Percentiles rank a stretch among this genome's conserved stretches.
phyloP scores from a whole-genome alignment of 1,140 invertebrate genomes.

The Cotesia glomerata region DNA sequence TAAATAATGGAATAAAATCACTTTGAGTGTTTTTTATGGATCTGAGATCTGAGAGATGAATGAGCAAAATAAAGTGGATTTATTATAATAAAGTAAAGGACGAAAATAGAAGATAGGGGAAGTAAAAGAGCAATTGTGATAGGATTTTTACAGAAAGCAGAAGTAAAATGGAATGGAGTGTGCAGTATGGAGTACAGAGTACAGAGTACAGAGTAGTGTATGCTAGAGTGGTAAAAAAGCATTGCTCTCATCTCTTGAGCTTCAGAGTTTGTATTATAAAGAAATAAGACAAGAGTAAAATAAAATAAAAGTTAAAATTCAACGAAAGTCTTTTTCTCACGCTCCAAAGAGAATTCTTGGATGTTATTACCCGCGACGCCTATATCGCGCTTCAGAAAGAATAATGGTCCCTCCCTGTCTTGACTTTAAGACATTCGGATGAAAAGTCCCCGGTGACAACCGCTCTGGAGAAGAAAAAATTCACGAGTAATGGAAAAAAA shows the following conservation, averaged over 20 bases:
- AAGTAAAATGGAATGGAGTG: too few relatives aligned
- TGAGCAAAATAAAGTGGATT: too few relatives aligned
- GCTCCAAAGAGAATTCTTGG: conserved; percentile 39
- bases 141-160: conserved; percentile 6
- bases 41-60: too few relatives aligned
- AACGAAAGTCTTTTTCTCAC: conserved; percentile 9
- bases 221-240: too few relatives aligned
- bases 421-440: conserved; percentile 43
- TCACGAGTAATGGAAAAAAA: too few relatives aligned
- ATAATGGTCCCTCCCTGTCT: conserved; percentile 49
- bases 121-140: conserved; percentile 23
- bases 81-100: too few relatives aligned
- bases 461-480: conserved; percentile 11
- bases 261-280: too few relatives aligned
- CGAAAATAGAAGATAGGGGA: background rate
- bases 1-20: too few relatives aligned
- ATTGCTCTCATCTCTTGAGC: too few relatives aligned
- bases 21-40: too few relatives aligned
- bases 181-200: too few relatives aligned
- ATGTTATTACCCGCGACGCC: conserved; percentile 44
- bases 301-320: conserved; percentile 6
- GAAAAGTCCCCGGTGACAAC: conserved; percentile 35
- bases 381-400: conserved; percentile 42
- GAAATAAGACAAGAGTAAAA: conserved; percentile 11
- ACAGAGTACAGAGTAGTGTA: too few relatives aligned